A percentile compares a stretch with the other conserved stretches of the same genome.
phyloP scores from a whole-genome alignment of 92 coral and sea anemone genomes.

The Bergia sp. region DNA sequence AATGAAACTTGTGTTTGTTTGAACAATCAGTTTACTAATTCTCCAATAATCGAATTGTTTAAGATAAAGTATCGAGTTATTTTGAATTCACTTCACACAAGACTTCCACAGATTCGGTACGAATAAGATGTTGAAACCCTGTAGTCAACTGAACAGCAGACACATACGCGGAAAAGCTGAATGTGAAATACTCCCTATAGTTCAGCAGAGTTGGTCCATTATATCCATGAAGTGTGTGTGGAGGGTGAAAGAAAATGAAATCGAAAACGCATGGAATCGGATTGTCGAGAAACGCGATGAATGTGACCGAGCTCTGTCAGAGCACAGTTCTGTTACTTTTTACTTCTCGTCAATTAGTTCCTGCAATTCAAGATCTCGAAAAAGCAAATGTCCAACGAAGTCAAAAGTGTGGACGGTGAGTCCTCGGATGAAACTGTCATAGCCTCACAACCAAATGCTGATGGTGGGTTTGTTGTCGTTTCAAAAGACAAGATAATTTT shows the following conservation, averaged over 20 bases:
- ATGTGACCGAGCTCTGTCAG: constrained; percentile 6
- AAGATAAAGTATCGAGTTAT: constrained; percentile 2
- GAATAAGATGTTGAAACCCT: constrained; percentile 3
- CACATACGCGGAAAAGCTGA: constrained; percentile 8
- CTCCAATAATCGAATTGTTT: too few species aligned
- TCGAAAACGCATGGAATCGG: constrained; percentile 12
- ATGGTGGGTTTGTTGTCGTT: neutral
- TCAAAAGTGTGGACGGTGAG: neutral
- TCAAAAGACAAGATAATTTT: neutral
- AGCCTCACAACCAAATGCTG: constrained; percentile 3
- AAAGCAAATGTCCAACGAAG: neutral
- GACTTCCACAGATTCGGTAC: neutral
- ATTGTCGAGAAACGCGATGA: neutral
- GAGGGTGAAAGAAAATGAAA: neutral
- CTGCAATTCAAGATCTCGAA: neutral
- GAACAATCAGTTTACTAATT: neutral
- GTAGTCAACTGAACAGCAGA: constrained; percentile 3
- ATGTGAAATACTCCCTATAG: neutral
- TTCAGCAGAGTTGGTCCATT: constrained; percentile 3
- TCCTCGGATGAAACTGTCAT: neutral
- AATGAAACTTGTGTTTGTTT: constrained; percentile 20
- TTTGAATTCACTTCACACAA: constrained; percentile 31
- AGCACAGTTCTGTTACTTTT: constrained; percentile 9
- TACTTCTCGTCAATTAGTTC: constrained; percentile 2
- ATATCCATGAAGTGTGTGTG: constrained; percentile 8